Conservation (phyloP, 2,888 invertebrate species). For the Rapana venosa region DNA sequence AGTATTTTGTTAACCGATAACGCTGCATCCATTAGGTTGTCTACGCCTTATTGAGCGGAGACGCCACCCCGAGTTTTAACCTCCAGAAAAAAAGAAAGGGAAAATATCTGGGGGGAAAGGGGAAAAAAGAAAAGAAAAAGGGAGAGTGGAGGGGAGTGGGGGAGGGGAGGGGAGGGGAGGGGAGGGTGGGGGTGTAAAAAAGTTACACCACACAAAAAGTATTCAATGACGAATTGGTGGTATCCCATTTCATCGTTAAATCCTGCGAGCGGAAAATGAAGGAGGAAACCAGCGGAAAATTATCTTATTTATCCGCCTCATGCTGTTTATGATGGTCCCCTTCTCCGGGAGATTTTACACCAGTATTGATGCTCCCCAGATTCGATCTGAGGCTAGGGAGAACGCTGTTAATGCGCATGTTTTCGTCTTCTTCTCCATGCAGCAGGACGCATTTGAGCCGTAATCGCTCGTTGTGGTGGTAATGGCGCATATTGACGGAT, state of each 20-base stretch:
- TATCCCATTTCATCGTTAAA: conserved; percentile 32
- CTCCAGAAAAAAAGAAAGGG: background rate
- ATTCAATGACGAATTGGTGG: conserved; percentile 25
- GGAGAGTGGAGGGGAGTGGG: background rate
- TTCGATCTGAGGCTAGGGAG: background rate
- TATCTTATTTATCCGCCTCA: background rate
- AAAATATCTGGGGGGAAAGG: background rate
- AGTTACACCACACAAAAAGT: background rate
- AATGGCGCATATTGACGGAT: no score
- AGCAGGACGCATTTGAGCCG: no score
- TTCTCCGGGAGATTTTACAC: background rate
- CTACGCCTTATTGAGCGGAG: conserved; percentile 28
- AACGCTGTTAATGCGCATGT: background rate
- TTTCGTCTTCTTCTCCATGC: background rate
- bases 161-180: background rate
- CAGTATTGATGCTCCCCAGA: background rate
- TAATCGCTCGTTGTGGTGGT: no score
- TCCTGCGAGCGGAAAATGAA: background rate
- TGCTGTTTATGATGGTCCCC: background rate
- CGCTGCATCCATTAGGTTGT: background rate
- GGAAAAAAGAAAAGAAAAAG: background rate
- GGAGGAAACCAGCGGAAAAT: background rate
- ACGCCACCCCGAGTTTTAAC: conserved; percentile 12
- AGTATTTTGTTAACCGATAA: conserved; percentile 31
- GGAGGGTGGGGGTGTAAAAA: background rate